Conservation (phyloP, 2,797 vertebrate species). For the Holocentrus rufus region DNA sequence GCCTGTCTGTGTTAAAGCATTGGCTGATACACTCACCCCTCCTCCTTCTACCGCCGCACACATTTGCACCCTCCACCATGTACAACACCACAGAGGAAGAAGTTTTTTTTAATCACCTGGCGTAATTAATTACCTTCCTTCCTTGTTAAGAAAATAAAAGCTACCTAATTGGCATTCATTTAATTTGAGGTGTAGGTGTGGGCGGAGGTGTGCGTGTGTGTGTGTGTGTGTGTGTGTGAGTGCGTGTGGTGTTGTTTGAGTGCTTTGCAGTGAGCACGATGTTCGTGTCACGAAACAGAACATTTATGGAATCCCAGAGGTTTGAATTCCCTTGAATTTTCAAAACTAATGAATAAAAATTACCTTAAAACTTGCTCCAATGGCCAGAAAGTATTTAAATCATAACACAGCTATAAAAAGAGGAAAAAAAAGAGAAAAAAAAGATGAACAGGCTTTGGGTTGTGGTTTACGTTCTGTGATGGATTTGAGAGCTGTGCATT, state of each 20-base stretch:
- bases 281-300: not conserved
- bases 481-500: conserved; percentile 69
- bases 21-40: conserved; percentile 29
- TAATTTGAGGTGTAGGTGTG: conserved; percentile 30
- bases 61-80: conserved; percentile 45
- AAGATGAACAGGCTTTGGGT: conserved; percentile 63
- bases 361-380: conserved; percentile 35
- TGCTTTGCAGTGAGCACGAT: not conserved
- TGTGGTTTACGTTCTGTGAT: conserved; percentile 65
- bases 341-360: conserved; percentile 36
- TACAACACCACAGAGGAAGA: conserved; percentile 57
- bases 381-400: conserved; percentile 36
- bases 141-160: conserved; percentile 70
- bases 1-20: conserved; percentile 19
- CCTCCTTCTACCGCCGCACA: not conserved
- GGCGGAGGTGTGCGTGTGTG: conserved; percentile 20
- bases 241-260: not conserved
- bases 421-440: conserved; percentile 43
- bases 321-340: conserved; percentile 26
- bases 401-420: conserved; percentile 46
- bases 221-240: not conserved
- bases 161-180: conserved; percentile 60
- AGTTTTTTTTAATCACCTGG: conserved; percentile 62
- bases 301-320: conserved; percentile 18
- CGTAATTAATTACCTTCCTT: conserved; percentile 67